phyloP scores from a whole-genome alignment of 2,797 vertebrate genomes.

The Epinephelus awoara region DNA sequence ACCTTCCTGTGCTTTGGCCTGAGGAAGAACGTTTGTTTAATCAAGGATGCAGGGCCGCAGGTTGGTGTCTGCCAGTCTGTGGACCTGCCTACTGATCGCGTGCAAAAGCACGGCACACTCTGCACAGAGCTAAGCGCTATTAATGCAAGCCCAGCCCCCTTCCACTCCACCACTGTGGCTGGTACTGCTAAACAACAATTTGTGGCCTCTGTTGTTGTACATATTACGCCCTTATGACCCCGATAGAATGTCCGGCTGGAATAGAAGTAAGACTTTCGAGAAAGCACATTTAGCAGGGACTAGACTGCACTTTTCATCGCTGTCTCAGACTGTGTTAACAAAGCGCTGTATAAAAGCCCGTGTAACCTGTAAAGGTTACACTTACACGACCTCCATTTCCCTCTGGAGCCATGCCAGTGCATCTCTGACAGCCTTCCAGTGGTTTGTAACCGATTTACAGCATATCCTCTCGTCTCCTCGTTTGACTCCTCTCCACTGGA shows the following conservation, averaged over 20 bases:
- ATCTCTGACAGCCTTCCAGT: conserved; percentile 58
- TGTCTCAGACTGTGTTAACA: conserved; percentile 37
- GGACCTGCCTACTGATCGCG: conserved; percentile 61
- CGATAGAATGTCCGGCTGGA: conserved; percentile 35
- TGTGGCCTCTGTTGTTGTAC: conserved; percentile 55
- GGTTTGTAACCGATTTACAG: conserved; percentile 66
- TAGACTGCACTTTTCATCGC: background rate
- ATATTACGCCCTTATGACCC: conserved; percentile 23
- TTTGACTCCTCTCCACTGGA: conserved; percentile 70
- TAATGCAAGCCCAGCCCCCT: conserved; percentile 29
- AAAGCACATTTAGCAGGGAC: conserved; percentile 5
- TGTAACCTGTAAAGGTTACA: conserved; percentile 47
- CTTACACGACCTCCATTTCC: conserved; percentile 42
- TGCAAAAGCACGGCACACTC: conserved; percentile 53
- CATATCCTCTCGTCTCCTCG: conserved; percentile 62
- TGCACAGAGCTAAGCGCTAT: conserved; percentile 34
- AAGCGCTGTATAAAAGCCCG: conserved; percentile 37
- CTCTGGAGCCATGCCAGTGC: conserved; percentile 49
- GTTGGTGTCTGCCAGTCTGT: conserved; percentile 62
- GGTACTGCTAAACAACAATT: conserved; percentile 37
- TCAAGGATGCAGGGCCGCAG: conserved; percentile 63
- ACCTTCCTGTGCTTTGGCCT: conserved; percentile 63
- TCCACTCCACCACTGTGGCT: conserved; percentile 13
- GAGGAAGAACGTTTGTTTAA: conserved; percentile 71
- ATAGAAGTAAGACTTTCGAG: conserved; percentile 12